Evolutionary conservation across 2,113 vertebrate genomes (phyloP).

Genomic region (Lates calcarifer): DNA sequence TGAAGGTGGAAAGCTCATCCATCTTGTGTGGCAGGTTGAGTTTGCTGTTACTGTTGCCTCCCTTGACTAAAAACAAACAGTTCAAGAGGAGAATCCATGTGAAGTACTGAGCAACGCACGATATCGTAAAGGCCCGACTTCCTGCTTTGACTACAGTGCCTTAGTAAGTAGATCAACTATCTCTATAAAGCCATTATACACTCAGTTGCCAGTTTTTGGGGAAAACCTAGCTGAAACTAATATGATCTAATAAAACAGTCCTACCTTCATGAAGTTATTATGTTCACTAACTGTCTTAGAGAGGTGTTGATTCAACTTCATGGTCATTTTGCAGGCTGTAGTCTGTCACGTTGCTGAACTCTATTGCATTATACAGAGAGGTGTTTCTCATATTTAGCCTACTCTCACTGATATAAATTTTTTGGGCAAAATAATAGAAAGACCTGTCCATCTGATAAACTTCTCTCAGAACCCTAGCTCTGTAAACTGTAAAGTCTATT

Average conservation of each 20-base stretch:
- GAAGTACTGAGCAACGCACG: constrained; percentile 93
- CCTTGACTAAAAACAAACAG: constrained; percentile 79
- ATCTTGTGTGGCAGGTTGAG: background rate
- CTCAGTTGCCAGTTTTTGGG: background rate
- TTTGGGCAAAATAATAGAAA: background rate
- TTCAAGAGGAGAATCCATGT: constrained; percentile 95
- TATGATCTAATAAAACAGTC: background rate
- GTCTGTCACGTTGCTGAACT: background rate
- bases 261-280: background rate
- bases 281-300: background rate
- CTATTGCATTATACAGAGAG: background rate
- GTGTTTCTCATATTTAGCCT: background rate
- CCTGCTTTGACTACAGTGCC: constrained; percentile 97
- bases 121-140: constrained; percentile 94
- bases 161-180: constrained; percentile 84
- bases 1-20: background rate
- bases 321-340: background rate
- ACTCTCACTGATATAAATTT: background rate
- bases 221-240: background rate
- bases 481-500: too few relatives aligned
- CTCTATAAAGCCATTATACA: background rate
- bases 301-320: background rate
- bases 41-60: constrained; percentile 1
- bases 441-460: background rate
- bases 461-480: too few relatives aligned